These are phyloP conservation scores for Gandaritis pyraliata DNA, from an alignment of 2,888 invertebrate genomes.

Conservation along the genomic window DNA sequence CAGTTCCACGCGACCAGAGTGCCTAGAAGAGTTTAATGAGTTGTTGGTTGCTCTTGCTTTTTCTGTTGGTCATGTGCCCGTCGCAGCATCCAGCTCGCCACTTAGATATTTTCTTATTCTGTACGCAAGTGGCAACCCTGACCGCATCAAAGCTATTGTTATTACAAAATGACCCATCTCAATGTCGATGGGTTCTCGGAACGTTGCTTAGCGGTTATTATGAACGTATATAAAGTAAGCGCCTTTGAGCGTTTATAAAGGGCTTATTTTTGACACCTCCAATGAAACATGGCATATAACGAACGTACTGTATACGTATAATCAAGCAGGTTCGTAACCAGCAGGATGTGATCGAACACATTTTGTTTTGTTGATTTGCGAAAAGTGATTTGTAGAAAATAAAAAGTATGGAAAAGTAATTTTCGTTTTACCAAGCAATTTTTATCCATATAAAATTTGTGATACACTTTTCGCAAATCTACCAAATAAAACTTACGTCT, in stretches of 20 bases:
- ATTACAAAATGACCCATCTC: constrained; percentile 83
- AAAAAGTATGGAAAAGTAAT: no score
- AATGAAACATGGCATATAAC: constrained; percentile 76
- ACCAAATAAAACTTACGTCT: no score
- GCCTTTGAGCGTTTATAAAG: constrained; percentile 72
- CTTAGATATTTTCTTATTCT: background rate
- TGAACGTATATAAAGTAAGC: constrained; percentile 51
- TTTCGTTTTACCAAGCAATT: no score
- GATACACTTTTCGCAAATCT: no score
- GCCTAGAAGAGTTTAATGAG: no score
- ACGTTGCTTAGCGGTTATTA: constrained; percentile 55
- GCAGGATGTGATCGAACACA: background rate
- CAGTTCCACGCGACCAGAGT: no score
- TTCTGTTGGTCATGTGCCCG: no score
- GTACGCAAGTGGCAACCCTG: constrained; percentile 58
- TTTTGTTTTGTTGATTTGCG: no score
- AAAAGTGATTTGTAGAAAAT: no score
- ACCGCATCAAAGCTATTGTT: constrained; percentile 63
- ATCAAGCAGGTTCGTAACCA: constrained; percentile 12
- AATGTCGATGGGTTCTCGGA: constrained; percentile 77
- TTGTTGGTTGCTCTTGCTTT: no score
- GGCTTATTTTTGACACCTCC: constrained; percentile 81
- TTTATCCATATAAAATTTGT: no score
- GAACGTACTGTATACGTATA: constrained; percentile 41
- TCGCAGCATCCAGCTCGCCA: no score